Percentiles rank a stretch among this genome's conserved stretches.
Conservation (phyloP, 1,140 invertebrate genomes). For the Radopholus similis region DNA sequence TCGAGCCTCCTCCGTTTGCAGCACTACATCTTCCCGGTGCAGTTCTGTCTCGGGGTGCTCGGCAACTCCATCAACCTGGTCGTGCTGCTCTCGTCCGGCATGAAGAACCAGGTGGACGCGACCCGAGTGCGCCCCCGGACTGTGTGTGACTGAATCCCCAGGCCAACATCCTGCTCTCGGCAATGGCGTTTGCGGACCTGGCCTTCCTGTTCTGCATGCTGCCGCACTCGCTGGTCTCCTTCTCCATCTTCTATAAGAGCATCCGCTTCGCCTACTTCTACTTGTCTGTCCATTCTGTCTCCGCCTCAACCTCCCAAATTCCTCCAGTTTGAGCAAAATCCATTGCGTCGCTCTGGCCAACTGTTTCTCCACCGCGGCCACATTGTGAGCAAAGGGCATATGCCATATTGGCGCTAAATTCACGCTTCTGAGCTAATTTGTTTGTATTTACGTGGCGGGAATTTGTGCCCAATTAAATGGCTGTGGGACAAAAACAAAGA, state of each 20-base stretch:
- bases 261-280: conserved; percentile 30
- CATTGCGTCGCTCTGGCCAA: conserved; percentile 49
- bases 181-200: conserved; percentile 51
- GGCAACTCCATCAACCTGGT: conserved; percentile 46
- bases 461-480: too few species aligned
- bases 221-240: conserved; percentile 45
- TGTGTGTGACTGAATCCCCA: conserved; percentile 6
- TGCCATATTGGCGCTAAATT: neutral
- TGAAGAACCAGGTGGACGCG: conserved; percentile 44
- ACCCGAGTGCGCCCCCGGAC: neutral
- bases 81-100: conserved; percentile 44
- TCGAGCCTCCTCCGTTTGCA: conserved; percentile 22
- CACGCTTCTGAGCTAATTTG: too few species aligned
- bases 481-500: too few species aligned
- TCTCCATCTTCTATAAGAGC: conserved; percentile 45
- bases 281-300: neutral
- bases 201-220: conserved; percentile 49
- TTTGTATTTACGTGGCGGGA: too few species aligned
- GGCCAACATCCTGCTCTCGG: conserved; percentile 49
- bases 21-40: conserved; percentile 49
- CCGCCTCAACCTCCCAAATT: neutral
- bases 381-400: conserved; percentile 36
- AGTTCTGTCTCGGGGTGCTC: conserved; percentile 46
- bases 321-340: conserved; percentile 33
- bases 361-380: conserved; percentile 47